Evolutionary conservation across 2,113 vertebrate species (phyloP).

Genomic region (Proterorhinus semilunaris): DNA sequence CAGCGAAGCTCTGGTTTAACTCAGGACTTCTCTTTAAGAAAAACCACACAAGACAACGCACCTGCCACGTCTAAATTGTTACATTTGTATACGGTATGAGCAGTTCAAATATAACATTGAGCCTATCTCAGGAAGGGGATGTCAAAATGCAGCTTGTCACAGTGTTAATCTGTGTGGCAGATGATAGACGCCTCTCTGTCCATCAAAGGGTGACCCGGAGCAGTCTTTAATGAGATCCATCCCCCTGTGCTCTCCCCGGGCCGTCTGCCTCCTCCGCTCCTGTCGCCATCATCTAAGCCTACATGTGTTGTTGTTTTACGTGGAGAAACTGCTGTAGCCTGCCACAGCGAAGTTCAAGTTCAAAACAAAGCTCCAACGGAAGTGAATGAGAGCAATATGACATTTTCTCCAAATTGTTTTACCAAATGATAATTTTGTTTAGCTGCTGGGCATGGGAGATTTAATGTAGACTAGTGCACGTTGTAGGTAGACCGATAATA

Average conservation of each 20-base stretch:
- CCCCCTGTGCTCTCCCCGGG: conserved; percentile 70
- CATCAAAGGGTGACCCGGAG: conserved; percentile 79
- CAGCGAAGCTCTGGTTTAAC: not conserved
- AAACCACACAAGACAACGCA: no score
- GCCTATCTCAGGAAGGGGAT: conserved; percentile 56
- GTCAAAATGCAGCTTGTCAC: conserved; percentile 51
- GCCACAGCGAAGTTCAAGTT: not conserved
- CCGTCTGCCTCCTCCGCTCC: conserved; percentile 58
- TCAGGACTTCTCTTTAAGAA: not conserved
- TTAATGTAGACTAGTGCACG: no score
- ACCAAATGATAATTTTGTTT: no score
- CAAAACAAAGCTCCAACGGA: conserved; percentile 8
- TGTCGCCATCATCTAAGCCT: conserved; percentile 42
- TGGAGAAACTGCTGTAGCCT: not conserved
- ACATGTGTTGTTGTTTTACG: conserved; percentile 67
- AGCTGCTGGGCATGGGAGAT: no score
- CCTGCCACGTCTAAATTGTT: no score
- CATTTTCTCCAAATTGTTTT: conserved; percentile 2
- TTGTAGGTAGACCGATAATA: no score
- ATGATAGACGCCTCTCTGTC: conserved; percentile 76
- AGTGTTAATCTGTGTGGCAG: conserved; percentile 68
- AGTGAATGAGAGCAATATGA: not conserved
- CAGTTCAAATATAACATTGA: conserved; percentile 57
- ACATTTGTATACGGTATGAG: not conserved
- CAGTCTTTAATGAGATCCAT: conserved; percentile 80